Evolutionary conservation across 2,888 invertebrate genomes (phyloP).

Genomic region (Lycocerus yunnanus): DNA sequence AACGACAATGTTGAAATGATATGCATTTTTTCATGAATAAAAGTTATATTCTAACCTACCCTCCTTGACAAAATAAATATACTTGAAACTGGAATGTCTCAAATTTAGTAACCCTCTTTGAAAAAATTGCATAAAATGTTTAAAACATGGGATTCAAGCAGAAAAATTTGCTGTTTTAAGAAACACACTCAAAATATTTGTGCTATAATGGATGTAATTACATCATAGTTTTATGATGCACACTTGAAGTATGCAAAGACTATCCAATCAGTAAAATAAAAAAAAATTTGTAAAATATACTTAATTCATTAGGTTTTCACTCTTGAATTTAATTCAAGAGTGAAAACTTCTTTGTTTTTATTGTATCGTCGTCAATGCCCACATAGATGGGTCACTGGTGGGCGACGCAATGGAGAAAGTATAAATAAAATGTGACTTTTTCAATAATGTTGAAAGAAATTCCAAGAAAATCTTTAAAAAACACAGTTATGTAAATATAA

Average conservation of each 20-base stretch:
- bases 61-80: constrained; percentile 10
- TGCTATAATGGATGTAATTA: constrained; percentile 7
- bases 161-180: constrained; percentile 9
- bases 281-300: not conserved
- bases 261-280: not conserved
- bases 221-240: constrained; percentile 9
- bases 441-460: not conserved
- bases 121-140: constrained; percentile 14
- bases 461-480: not conserved
- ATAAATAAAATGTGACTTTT: no score
- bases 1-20: constrained; percentile 25
- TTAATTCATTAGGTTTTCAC: not conserved
- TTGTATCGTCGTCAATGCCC: no score
- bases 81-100: constrained; percentile 12
- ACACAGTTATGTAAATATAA: no score
- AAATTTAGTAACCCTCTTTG: not conserved
- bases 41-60: not conserved
- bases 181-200: constrained; percentile 8
- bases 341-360: no score
- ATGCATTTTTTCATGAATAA: constrained; percentile 24
- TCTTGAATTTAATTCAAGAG: not conserved
- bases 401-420: no score
- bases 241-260: no score
- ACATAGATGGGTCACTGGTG: no score
- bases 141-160: constrained; percentile 5